A percentile compares a stretch with the other conserved stretches of the same genome.
phyloP scores from a whole-genome alignment of 2,888 invertebrate species.

The Heliconius cydno region DNA sequence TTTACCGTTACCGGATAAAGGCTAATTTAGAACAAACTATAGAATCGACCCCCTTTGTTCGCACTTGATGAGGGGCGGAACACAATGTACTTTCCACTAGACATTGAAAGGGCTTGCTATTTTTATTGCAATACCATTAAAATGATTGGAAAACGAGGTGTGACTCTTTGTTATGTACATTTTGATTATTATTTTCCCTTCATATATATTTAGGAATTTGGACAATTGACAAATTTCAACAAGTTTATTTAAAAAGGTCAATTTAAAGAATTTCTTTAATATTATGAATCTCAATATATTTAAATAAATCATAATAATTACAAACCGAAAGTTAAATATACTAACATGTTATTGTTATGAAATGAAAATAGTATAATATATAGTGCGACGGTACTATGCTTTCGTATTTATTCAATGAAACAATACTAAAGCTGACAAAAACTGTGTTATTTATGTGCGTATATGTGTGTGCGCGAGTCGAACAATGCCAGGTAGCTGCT shows the following conservation, averaged over 20 bases:
- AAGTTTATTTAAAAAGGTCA: neutral
- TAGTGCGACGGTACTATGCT: conserved; percentile 28
- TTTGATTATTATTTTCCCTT: neutral
- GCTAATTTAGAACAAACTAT: conserved; percentile 46
- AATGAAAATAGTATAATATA: conserved; percentile 14
- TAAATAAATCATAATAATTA: neutral
- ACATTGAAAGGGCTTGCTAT: conserved; percentile 16
- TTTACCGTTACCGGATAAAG: conserved; percentile 64
- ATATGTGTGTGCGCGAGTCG: conserved; percentile 47
- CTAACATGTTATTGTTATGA: conserved; percentile 27
- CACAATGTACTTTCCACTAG: neutral
- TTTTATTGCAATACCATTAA: conserved; percentile 2
- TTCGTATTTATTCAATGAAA: conserved; percentile 23
- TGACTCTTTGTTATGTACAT: neutral
- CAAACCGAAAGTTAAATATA: no score
- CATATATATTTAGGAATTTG: neutral
- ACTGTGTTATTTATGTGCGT: conserved; percentile 40
- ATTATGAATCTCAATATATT: neutral
- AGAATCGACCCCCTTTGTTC: conserved; percentile 42
- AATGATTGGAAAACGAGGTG: neutral
- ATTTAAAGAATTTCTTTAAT: neutral
- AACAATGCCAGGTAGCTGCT: conserved; percentile 61
- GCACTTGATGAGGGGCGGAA: conserved; percentile 26
- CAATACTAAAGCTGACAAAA: conserved; percentile 34
- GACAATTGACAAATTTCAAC: neutral